Evolutionary conservation across 1,140 invertebrate genomes (phyloP), one percentile per base, ranked within the genome.

Genomic region (Magallana angulata): DNA sequence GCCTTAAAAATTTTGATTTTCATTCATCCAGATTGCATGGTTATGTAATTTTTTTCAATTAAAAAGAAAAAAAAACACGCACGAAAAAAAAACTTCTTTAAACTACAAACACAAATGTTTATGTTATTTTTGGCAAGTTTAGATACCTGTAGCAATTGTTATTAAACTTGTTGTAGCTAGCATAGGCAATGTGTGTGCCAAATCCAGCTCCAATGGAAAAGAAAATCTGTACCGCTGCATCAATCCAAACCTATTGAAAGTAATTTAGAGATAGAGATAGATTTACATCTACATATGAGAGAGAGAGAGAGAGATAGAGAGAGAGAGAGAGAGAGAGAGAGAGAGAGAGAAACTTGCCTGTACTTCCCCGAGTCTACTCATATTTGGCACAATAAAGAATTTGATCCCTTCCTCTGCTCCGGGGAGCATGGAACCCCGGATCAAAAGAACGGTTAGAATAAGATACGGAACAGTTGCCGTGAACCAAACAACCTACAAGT

Each of bases 381-480:
- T 84, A 18, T 93, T 92, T 7, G 94, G 94, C 9, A 92, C 93
- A 68, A 95, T 92, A 89, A 94, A 99, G 94, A 98, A 99, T 82
- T 96, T 96, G 90, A 99, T 98, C 3, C 94, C 94, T 12, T 92
- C 92, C 12, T 59, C 85, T 18, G 99, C 98, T 0, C 99, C 99
- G 0, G 98, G 98, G 18, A 99, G 95, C 0, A 98, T 97, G 0
- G 98, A 96, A 0, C 98, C 99, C 81, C 98, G 96, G 0, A 97
- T 96, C 30, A 99, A 94, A 8, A 99, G 96, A 85, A 99, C 98
- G 89, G 98, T 96, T 9, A 99, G 96, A 59, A 99, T 97, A 7
- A 98, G 96, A 92, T 99, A 99, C 0, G 98, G 98, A 30, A 98
- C 97, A 56, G 98, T 95, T 0, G 98, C 98, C 7, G 98, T 99